Conservation (phyloP, 2,888 invertebrate genomes). For the Yponomeuta evonymella region DNA sequence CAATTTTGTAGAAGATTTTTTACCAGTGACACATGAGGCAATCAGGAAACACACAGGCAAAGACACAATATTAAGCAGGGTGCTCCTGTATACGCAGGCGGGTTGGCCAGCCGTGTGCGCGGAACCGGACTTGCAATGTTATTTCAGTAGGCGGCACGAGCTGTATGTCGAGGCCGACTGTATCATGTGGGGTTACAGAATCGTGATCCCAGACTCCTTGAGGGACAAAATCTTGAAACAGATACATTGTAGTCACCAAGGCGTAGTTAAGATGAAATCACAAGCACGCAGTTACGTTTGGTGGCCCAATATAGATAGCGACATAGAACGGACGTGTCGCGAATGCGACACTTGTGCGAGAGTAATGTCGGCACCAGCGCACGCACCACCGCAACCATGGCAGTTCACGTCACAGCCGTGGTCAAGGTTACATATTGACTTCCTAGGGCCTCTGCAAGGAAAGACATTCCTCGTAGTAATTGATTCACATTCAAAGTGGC, state of each 20-base stretch:
- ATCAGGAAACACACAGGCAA: neutral
- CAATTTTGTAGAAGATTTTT: slow-evolving; percentile 3
- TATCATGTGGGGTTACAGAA: slow-evolving; percentile 23
- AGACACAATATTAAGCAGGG: neutral
- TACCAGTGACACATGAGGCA: neutral
- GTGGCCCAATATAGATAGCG: slow-evolving; percentile 25
- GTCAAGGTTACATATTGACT: slow-evolving; percentile 27
- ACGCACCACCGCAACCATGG: too few species aligned
- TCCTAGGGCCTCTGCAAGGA: slow-evolving; percentile 18
- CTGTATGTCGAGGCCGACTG: slow-evolving; percentile 21
- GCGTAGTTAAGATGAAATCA: slow-evolving; percentile 26
- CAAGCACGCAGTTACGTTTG: slow-evolving; percentile 23
- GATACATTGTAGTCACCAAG: slow-evolving; percentile 24
- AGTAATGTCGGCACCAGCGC: slow-evolving; percentile 9
- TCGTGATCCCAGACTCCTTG: slow-evolving; percentile 20
- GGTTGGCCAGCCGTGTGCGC: slow-evolving; percentile 18
- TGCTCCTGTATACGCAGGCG: neutral
- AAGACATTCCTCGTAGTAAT: slow-evolving; percentile 23
- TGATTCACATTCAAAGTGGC: slow-evolving; percentile 18
- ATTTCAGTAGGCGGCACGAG: slow-evolving; percentile 18
- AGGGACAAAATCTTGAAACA: slow-evolving; percentile 20
- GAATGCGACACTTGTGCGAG: slow-evolving; percentile 21
- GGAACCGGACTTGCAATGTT: slow-evolving; percentile 6
- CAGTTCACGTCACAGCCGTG: too few species aligned
- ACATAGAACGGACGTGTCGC: slow-evolving; percentile 20